A percentile compares a stretch with the other conserved stretches of the same genome.
These are phyloP conservation scores for Cossypha caffra DNA, from an alignment of 2,797 vertebrate species.

Conservation along the genomic window DNA sequence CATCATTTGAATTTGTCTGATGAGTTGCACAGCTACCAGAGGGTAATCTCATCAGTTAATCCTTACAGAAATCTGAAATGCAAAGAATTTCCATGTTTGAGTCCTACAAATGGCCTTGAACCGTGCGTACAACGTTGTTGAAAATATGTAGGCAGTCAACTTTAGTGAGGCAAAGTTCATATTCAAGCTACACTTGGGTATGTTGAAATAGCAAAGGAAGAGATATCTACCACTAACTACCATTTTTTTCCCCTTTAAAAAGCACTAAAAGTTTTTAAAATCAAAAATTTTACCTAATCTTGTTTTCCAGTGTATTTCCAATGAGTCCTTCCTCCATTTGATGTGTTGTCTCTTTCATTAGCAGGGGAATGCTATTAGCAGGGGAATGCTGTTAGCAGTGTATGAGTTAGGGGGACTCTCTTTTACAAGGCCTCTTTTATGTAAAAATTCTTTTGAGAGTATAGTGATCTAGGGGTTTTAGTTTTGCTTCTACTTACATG, in stretches of 20 bases:
- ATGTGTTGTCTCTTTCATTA: background rate
- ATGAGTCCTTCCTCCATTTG: background rate
- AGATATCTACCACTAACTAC: background rate
- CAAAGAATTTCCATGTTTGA: background rate
- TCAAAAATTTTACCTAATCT: background rate
- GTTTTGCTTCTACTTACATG: conserved; percentile 1
- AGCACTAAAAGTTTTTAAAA: background rate
- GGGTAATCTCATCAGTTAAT: background rate
- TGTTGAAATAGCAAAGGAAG: background rate
- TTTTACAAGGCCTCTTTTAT: conserved; percentile 41
- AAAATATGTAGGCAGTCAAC: background rate
- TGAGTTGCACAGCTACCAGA: background rate
- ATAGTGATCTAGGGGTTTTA: conserved; percentile 19
- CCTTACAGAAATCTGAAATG: background rate
- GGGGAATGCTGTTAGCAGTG: background rate
- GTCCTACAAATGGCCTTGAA: background rate
- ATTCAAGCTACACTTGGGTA: background rate
- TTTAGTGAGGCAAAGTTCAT: background rate
- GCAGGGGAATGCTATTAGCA: background rate
- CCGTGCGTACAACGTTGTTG: background rate
- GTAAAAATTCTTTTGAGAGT: conserved; percentile 59
- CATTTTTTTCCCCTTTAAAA: background rate
- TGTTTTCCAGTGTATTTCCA: background rate
- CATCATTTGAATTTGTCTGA: background rate
- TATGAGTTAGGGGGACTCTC: background rate